Evolutionary conservation across 1,140 invertebrate genomes (phyloP).

Genomic region (Pararge aegeria): DNA sequence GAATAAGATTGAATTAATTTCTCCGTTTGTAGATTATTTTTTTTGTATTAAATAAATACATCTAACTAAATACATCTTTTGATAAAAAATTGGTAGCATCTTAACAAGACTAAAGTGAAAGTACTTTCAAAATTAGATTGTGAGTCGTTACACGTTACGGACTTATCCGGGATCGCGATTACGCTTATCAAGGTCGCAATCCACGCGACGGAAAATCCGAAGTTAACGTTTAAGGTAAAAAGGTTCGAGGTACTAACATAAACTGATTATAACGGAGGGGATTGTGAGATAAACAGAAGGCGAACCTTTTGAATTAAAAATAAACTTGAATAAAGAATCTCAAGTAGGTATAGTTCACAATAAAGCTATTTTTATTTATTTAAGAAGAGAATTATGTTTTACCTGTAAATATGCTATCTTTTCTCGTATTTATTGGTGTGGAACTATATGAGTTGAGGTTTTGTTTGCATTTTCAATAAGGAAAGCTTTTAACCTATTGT

Average conservation of each 20-base stretch:
- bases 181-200: neutral
- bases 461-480: too few relatives aligned
- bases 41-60: too few relatives aligned
- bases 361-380: too few relatives aligned
- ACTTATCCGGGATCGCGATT: conserved; percentile 6
- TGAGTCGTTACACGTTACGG: neutral
- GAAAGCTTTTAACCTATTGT: too few relatives aligned
- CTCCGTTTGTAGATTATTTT: too few relatives aligned
- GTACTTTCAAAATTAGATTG: conserved; percentile 6
- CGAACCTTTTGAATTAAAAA: conserved; percentile 1
- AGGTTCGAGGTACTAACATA: conserved; percentile 2
- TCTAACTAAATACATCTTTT: neutral
- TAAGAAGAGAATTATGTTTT: too few relatives aligned
- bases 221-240: conserved; percentile 11
- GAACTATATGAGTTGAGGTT: too few relatives aligned
- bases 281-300: conserved; percentile 6
- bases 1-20: too few relatives aligned
- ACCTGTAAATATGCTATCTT: too few relatives aligned
- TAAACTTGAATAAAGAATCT: neutral
- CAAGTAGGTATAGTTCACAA: too few relatives aligned
- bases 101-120: neutral
- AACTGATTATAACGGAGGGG: conserved; percentile 9
- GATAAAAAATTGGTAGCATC: neutral
- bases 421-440: too few relatives aligned
- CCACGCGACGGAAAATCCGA: neutral